Percentiles rank a stretch among this genome's conserved stretches.
These are phyloP conservation scores for Poeciliopsis paucimaculata DNA, from an alignment of 2,797 vertebrate species.

Conservation along the genomic window DNA sequence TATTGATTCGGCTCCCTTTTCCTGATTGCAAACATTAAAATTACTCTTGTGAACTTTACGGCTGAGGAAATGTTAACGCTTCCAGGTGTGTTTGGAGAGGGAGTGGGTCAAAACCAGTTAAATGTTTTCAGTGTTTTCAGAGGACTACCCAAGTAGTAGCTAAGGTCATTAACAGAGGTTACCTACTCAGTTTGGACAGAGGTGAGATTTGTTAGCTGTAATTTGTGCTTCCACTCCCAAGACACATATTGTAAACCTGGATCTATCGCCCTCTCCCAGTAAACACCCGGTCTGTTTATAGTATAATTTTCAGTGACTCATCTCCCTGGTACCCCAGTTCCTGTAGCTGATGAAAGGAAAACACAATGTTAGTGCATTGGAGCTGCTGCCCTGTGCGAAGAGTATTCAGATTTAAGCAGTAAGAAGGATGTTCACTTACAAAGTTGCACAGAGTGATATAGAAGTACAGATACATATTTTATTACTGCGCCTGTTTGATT, in stretches of 20 bases:
- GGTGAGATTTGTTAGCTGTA: slow-evolving; percentile 1
- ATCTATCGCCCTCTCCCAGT: not conserved
- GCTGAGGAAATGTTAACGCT: not conserved
- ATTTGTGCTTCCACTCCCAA: not conserved
- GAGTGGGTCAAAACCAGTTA: slow-evolving; percentile 8
- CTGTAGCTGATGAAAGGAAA: slow-evolving; percentile 15
- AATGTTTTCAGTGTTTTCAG: slow-evolving; percentile 25
- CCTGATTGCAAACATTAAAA: accelerated
- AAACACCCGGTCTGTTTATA: slow-evolving; percentile 38
- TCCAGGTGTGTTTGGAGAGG: not conserved
- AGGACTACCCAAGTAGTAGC: slow-evolving; percentile 11
- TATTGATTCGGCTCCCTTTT: not conserved
- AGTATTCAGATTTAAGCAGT: slow-evolving; percentile 1
- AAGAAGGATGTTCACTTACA: not conserved
- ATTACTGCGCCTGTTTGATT: not conserved
- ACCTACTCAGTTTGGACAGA: not conserved
- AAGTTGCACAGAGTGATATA: not conserved
- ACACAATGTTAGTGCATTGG: not conserved
- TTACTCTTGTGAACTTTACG: not conserved
- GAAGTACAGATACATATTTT: not conserved
- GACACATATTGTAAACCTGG: slow-evolving; percentile 12
- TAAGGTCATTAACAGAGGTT: slow-evolving; percentile 2
- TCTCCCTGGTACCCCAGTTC: slow-evolving; percentile 11
- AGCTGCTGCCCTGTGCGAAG: slow-evolving; percentile 20
- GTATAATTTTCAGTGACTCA: slow-evolving; percentile 50